phyloP scores from a whole-genome alignment of 2,113 vertebrate species.

The Silurus asotus region DNA sequence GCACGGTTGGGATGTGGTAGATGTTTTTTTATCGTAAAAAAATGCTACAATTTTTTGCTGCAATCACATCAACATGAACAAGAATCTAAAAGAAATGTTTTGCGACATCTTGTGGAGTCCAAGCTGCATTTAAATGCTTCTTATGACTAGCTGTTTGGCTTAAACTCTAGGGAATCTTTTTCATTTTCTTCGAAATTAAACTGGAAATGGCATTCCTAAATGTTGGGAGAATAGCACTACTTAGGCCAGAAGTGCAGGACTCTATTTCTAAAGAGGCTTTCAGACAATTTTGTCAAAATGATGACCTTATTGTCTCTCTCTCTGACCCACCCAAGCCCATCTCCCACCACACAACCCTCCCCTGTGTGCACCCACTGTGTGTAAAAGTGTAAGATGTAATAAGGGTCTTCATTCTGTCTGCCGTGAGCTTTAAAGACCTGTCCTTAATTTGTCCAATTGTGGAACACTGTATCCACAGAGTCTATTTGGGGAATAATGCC shows the following conservation, averaged over 20 bases:
- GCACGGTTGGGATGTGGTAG: too few species aligned
- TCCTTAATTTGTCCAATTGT: conserved; percentile 13
- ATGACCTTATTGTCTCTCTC: conserved; percentile 19
- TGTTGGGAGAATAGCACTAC: background rate
- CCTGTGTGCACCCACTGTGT: background rate
- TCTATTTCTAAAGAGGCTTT: background rate
- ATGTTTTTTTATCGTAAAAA: too few species aligned
- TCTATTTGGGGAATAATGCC: conserved; percentile 12
- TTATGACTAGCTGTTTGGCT: background rate
- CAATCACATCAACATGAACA: too few species aligned
- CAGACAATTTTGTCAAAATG: conserved; percentile 1
- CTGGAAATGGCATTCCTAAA: background rate
- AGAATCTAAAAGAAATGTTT: too few species aligned
- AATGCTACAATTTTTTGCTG: too few species aligned
- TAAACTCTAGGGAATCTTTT: background rate
- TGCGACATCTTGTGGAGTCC: too few species aligned
- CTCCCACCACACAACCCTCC: background rate
- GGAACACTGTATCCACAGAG: conserved; percentile 9
- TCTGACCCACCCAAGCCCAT: too few species aligned
- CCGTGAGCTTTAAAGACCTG: conserved; percentile 30
- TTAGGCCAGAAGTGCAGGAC: conserved; percentile 8
- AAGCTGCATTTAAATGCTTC: background rate
- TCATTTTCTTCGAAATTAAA: background rate
- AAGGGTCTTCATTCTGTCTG: conserved; percentile 30
- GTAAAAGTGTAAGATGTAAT: conserved; percentile 25